These are phyloP conservation scores for Corythornis leucogaster DNA, from an alignment of 2,797 vertebrate species.

Conservation along the genomic window DNA sequence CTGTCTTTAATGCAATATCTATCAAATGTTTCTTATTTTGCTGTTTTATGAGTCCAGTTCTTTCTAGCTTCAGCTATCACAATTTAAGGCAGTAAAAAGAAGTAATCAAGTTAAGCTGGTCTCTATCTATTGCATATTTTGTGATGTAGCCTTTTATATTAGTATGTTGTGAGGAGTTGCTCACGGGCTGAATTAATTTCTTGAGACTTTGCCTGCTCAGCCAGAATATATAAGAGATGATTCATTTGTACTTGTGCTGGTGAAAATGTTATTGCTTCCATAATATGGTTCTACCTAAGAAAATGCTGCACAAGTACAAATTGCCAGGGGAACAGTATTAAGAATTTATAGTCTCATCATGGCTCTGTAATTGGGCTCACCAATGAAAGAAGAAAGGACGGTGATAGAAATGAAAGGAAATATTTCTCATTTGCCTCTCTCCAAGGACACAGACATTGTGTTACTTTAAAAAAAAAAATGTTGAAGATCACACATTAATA, in stretches of 20 bases:
- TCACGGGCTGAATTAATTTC: slow-evolving; percentile 17
- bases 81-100: slow-evolving; percentile 12
- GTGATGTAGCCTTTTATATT: background rate
- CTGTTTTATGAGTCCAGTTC: background rate
- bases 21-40: background rate
- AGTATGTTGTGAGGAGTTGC: background rate
- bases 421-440: slow-evolving; percentile 24
- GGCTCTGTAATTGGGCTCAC: slow-evolving; percentile 40
- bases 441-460: background rate
- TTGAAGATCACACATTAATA: background rate
- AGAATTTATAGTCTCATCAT: slow-evolving; percentile 44
- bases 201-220: background rate
- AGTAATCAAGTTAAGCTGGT: background rate
- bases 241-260: background rate
- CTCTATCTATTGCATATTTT: slow-evolving; percentile 15
- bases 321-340: background rate
- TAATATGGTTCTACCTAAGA: slow-evolving; percentile 8
- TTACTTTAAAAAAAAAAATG: background rate
- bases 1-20: background rate
- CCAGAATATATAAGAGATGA: background rate
- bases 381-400: background rate
- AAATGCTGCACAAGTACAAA: slow-evolving; percentile 6
- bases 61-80: slow-evolving; percentile 1
- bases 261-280: slow-evolving; percentile 29
- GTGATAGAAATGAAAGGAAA: slow-evolving; percentile 7